Conservation (phyloP, 2,113 vertebrate species). For the Ammodytes dubius region DNA sequence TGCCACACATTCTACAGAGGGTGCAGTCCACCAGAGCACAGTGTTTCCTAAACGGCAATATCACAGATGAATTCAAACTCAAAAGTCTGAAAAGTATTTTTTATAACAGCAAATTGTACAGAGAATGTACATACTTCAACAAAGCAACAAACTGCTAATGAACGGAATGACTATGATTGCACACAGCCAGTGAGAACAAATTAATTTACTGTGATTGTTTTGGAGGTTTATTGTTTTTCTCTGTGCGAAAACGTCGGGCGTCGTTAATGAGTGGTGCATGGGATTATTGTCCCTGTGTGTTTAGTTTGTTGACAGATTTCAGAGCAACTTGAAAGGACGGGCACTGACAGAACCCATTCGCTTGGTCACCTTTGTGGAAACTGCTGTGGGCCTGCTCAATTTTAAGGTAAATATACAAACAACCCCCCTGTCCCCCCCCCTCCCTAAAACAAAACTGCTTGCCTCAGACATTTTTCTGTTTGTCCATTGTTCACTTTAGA, state of each 20-base stretch:
- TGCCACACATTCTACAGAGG: not conserved
- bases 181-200: slow-evolving; percentile 20
- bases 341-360: slow-evolving; percentile 92
- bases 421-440: slow-evolving; percentile 7
- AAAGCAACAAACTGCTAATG: slow-evolving; percentile 5
- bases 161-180: not conserved
- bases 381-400: slow-evolving; percentile 96
- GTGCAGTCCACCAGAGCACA: not conserved
- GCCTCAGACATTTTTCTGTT: slow-evolving; percentile 70
- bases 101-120: not conserved
- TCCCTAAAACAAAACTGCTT: slow-evolving; percentile 58
- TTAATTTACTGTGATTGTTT: slow-evolving; percentile 59
- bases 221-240: slow-evolving; percentile 39
- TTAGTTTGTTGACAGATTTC: slow-evolving; percentile 98
- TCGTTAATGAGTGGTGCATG: slow-evolving; percentile 70
- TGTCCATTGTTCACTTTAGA: slow-evolving; percentile 70
- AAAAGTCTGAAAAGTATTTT: slow-evolving; percentile 2
- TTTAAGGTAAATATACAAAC: slow-evolving; percentile 93
- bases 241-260: slow-evolving; percentile 46
- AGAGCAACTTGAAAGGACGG: slow-evolving; percentile 90
- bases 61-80: slow-evolving; percentile 11
- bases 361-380: slow-evolving; percentile 99
- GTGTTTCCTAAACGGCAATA: not conserved
- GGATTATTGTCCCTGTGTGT: slow-evolving; percentile 72
- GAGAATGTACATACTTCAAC: not conserved